These are phyloP conservation scores for Electrophaes corylata DNA, from an alignment of 2,888 invertebrate species.

Conservation along the genomic window DNA sequence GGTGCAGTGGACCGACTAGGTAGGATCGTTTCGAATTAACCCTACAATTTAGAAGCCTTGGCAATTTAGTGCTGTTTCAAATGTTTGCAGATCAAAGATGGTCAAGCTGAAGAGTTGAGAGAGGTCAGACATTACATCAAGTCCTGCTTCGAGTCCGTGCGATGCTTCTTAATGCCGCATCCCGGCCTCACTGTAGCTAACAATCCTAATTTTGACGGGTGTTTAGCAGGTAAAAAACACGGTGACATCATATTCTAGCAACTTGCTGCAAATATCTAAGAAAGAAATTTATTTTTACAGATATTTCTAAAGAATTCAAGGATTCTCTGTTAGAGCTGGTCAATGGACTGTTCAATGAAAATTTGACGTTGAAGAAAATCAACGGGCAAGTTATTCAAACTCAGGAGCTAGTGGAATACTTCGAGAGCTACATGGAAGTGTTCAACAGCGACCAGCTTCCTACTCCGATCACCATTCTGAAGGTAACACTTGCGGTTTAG, in stretches of 20 bases:
- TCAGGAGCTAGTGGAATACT: conserved; percentile 90
- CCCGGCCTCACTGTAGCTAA: conserved; percentile 95
- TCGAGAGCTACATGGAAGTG: conserved; percentile 95
- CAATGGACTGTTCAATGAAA: conserved; percentile 62
- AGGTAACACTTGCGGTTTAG: neutral
- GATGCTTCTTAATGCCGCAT: conserved; percentile 97
- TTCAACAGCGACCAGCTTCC: conserved; percentile 97
- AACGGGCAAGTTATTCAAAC: conserved; percentile 90
- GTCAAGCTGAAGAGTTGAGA: conserved; percentile 87
- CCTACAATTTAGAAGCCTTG: neutral
- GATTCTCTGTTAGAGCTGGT: conserved; percentile 85
- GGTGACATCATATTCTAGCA: neutral
- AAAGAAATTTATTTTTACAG: conserved; percentile 8
- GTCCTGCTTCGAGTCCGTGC: conserved; percentile 92
- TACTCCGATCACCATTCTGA: conserved; percentile 93
- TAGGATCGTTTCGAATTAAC: neutral
- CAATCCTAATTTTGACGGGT: conserved; percentile 88
- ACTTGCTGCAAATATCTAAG: neutral
- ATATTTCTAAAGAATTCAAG: conserved; percentile 87
- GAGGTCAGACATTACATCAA: conserved; percentile 92
- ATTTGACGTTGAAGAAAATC: conserved; percentile 94
- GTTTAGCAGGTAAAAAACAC: conserved; percentile 23
- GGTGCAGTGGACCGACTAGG: too few relatives aligned
- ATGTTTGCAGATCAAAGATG: conserved; percentile 18
- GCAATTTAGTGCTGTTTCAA: neutral